Base-by-base conservation (phyloP, 2,888 invertebrate genomes). In the Sesamia inferens region DNA sequence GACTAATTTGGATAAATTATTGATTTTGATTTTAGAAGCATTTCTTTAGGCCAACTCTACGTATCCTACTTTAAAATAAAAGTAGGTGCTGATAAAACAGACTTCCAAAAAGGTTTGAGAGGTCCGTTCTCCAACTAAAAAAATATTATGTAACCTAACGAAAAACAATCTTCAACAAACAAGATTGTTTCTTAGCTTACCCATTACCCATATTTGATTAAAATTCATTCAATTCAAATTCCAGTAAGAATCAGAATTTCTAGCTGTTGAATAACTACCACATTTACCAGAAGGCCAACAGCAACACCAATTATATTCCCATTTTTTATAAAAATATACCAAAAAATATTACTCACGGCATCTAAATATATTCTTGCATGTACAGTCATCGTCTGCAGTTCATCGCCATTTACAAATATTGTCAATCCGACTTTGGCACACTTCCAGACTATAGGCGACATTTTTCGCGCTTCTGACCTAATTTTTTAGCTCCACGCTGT, bases 401-500 rank as follows among this genome's bases (percentile, higher is more conserved):
- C 90, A 88, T 88, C 91, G 92, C 90, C 92, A 91, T 92, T 92
- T 92, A 89, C 88, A 88, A 89, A 87, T 87, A 88, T 87, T 87
- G 88, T 90, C 87, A 83, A 83, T 84, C 83, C 78, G 79, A 55
- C 73, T 67, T 85, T 93, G 95, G 95, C 92, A 73, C n/a, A 31
- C n/a, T 79, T 92, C 94, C 94, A 94, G 70, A 77, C 74, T 72
- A 79, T 84, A 81, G 88, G 87, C 86, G 93, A 92, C 94, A 94
- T 92, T 92, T 92, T 94, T 94, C 89, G 92, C 94, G 90, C 76
- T 88, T 84, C 82, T 93, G 94, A 93, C 95, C 94, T 85, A 82
- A 88, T 91, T 93, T 90, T 88, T 86, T 74, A 86, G 81, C 88
- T 80, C 92, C 94, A 92, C 92, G 93, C 93, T 82, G 94, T 94